These are phyloP conservation scores for Myiagra hebetior DNA, from an alignment of 2,113 vertebrate species.

Conservation along the genomic window DNA sequence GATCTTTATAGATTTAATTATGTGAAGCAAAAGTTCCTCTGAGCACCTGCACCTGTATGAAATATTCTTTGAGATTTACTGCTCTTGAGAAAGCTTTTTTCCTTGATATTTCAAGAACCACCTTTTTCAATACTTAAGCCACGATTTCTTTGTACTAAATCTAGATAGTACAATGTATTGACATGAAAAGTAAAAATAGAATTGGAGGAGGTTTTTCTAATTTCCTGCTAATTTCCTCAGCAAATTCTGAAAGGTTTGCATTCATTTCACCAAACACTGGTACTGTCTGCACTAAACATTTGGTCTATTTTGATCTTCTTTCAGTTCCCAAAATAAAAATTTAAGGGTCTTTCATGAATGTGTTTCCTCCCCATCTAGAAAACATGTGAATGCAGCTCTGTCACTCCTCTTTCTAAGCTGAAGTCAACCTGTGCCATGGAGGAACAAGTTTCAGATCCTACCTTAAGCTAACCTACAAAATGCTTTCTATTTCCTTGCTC, in stretches of 20 bases:
- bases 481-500: not conserved
- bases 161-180: not conserved
- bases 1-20: not conserved
- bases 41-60: not conserved
- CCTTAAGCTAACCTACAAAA: not conserved
- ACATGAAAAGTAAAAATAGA: constrained; percentile 29
- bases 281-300: not conserved
- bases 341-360: not conserved
- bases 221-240: constrained; percentile 36
- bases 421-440: not conserved
- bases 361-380: not conserved
- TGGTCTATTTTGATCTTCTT: not conserved
- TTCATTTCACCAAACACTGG: not conserved
- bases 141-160: constrained; percentile 1
- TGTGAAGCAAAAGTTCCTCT: not conserved
- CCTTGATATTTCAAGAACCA: not conserved
- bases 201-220: constrained; percentile 3
- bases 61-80: not conserved
- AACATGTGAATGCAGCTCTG: not conserved
- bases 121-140: not conserved
- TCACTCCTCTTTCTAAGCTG: not conserved
- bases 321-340: not conserved
- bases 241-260: constrained; percentile 19
- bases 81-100: not conserved
- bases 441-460: not conserved